Base-by-base conservation (phyloP, 2,113 vertebrate genomes). In the Diadophis punctatus region DNA sequence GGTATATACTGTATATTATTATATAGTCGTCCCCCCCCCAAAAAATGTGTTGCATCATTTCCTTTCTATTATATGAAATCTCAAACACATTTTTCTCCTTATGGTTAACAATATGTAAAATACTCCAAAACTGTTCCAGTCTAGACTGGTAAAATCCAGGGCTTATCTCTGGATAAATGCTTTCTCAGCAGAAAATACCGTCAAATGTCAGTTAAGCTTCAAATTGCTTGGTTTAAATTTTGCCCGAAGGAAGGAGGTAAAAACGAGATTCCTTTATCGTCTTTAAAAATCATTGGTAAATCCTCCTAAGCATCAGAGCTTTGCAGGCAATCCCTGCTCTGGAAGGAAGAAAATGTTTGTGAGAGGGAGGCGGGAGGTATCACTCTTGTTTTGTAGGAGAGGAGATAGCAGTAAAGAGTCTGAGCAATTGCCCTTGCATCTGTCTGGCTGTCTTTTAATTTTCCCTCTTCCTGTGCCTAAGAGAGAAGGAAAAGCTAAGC, bases 191-290 rank as follows among this genome's bases (percentile, higher is more conserved):
- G 88, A 90, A 93, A 86, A 93, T 90, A 86, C 55, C 43, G 48
- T 90, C 92, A 90, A 93, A 93, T 90, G 92, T 86, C 88, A 86
- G 55, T 90, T 93, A 93, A 93, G 80, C 92, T 93, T 93, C 92
- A 90, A 86, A 93, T 93, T 86, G 55, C 88, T 90, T 63, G 92
- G 74, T 90, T 93, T 93, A 93, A 63, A 86, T 86, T 90, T 93
- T 93, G 92, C 92, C 92, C 2, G 46, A 93, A 86, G 48, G 80
- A 60, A 63, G 88, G n/a, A 48, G 51, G 55, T n/a, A 14, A 80
- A 85, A 60, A 48, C 4, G 9, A 48, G n/a, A 60, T 86, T 63
- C 80, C n/a, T 93, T 93, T 93, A 90, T 86, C 92, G 10, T 34
- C 56, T 90, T 89, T 90, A 43, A 86, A 80, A 90, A 93, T 90